phyloP scores from a whole-genome alignment of 2,797 vertebrate genomes.

The Craterocephalus amniculus region DNA sequence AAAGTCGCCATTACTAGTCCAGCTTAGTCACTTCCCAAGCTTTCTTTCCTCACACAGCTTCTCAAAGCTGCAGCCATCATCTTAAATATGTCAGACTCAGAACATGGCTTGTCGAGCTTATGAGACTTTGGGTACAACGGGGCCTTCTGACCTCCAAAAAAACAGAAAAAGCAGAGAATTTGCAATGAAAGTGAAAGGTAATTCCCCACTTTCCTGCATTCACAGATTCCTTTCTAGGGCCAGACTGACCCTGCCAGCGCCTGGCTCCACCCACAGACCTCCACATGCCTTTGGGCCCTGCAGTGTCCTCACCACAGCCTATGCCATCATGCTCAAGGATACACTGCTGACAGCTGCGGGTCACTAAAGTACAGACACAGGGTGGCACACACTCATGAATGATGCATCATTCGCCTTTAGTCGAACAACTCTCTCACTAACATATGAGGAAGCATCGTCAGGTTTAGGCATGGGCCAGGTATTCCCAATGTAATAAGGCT shows the following conservation, averaged over 20 bases:
- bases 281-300: conserved; percentile 51
- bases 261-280: conserved; percentile 48
- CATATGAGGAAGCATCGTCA: conserved; percentile 63
- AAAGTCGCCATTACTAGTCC: conserved; percentile 24
- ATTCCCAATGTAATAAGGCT: conserved; percentile 29
- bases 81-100: conserved; percentile 10
- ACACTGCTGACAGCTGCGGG: conserved; percentile 73
- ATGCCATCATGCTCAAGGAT: conserved; percentile 69
- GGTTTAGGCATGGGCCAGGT: conserved; percentile 20
- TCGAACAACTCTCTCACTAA: conserved; percentile 46
- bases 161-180: conserved; percentile 12
- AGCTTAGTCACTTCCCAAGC: conserved; percentile 29
- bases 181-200: conserved; percentile 8
- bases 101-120: conserved; percentile 2
- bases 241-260: conserved; percentile 19
- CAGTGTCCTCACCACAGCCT: conserved; percentile 62
- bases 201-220: conserved; percentile 5
- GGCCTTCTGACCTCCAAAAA: background rate
- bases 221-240: conserved; percentile 20
- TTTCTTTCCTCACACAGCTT: conserved; percentile 20
- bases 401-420: conserved; percentile 63
- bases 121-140: conserved; percentile 3
- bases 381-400: conserved; percentile 76
- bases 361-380: conserved; percentile 68
- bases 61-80: conserved; percentile 11